Evolutionary conservation across 2,888 invertebrate species (phyloP), one percentile per base, ranked within the genome.

Genomic region (Pristionchus mayeri): DNA sequence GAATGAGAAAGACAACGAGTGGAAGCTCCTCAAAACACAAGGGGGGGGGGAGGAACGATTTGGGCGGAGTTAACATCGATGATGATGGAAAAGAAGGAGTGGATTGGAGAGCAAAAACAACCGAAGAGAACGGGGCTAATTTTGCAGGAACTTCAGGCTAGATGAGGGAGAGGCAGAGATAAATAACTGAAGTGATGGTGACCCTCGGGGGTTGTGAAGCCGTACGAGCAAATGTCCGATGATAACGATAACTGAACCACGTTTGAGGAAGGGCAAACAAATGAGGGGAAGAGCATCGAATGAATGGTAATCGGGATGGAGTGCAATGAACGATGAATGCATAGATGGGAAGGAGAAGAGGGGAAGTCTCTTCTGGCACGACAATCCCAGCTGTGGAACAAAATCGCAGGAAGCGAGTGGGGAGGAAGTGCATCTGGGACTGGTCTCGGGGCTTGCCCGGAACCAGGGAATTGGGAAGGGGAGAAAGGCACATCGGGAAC

Each of bases 71-170:
- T 71, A 44, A 71, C 67, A 71, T 71, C n/a, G 60, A 18, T 44
- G 67, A 27, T 67, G 67, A 71, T 71, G 71, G 71, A 71, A 24
- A 44, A 71, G 16, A 24, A 16, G 40, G 18, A 63, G 30, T n/a
- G 76, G 76, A 76, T 48, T 50, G 50, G 76, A 30, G 50, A 40
- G 34, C 50, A 76, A 76, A 48, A 52, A 76, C 50, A 76, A 76
- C 24, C n/a, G n/a, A 30, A n/a, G 30, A 18, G 40, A 48, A 50
- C 30, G 50, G 30, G 76, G 76, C 30, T 71, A 44, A 40, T 44
- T 71, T 71, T 71, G n/a, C 24, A 44, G n/a, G 71, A 40, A 40
- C 40, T 24, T 71, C 24, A 40, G 44, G 7, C 44, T 6, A 13
- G 44, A 44, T 44, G 13, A 6, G 13, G 44, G 6, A 44, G 21